Conservation (phyloP, 1,140 invertebrate genomes). For the Drosophila persimilis region DNA sequence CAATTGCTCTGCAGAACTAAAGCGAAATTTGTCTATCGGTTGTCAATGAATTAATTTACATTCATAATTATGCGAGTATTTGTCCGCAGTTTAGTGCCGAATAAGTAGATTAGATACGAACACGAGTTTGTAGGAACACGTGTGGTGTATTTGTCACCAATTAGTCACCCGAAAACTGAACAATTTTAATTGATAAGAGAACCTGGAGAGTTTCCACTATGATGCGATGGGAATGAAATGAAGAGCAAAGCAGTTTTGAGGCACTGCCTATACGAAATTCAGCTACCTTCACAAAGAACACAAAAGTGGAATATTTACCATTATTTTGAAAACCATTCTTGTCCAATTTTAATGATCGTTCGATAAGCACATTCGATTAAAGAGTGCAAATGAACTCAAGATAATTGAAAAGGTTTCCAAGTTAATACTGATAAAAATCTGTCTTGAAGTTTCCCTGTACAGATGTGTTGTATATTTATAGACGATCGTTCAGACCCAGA, state of each 20-base stretch:
- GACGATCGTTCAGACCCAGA: too few relatives aligned
- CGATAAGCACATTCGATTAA: too few relatives aligned
- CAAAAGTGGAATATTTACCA: not conserved
- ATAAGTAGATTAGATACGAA: too few relatives aligned
- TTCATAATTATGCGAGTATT: not conserved
- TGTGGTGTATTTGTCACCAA: constrained; percentile 18
- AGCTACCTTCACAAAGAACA: too few relatives aligned
- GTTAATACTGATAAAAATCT: too few relatives aligned
- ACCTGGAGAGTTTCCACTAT: constrained; percentile 5
- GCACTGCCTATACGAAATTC: not conserved
- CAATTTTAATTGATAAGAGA: constrained; percentile 17
- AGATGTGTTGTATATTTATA: too few relatives aligned
- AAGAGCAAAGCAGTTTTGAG: too few relatives aligned
- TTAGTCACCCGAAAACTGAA: constrained; percentile 26
- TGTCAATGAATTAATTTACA: constrained; percentile 2
- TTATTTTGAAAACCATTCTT: not conserved
- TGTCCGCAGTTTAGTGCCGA: not conserved
- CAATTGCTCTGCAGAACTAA: too few relatives aligned
- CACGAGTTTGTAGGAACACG: not conserved
- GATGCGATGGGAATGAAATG: too few relatives aligned
- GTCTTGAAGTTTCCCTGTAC: too few relatives aligned
- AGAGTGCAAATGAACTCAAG: too few relatives aligned
- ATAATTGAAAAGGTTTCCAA: too few relatives aligned
- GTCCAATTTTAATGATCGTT: not conserved
- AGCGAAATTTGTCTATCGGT: not conserved